Percentiles rank a stretch among this genome's conserved stretches.
phyloP scores from a whole-genome alignment of 2,797 vertebrate species.

The Steatocranus sp. region DNA sequence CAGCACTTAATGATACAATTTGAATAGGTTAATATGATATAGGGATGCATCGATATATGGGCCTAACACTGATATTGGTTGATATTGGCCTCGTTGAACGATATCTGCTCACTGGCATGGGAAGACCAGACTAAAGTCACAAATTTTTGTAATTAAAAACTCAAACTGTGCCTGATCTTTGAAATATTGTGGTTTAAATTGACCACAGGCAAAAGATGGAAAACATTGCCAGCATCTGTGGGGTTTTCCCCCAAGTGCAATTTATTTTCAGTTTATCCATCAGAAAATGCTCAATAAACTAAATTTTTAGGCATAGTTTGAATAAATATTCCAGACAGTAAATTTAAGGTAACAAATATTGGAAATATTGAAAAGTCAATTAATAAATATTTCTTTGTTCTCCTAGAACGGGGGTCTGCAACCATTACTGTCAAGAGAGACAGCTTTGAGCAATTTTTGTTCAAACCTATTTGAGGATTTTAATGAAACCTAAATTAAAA shows the following conservation, averaged over 20 bases:
- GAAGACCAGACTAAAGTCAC: background rate
- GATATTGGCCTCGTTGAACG: background rate
- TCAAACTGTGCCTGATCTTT: background rate
- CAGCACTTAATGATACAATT: constrained; percentile 57
- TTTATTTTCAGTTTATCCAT: background rate
- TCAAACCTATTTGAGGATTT: background rate
- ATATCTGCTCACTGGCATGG: background rate
- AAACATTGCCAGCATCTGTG: background rate
- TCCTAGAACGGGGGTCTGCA: background rate
- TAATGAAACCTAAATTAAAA: background rate
- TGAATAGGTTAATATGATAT: background rate
- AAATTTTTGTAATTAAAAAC: background rate
- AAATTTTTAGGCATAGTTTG: background rate
- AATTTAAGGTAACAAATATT: background rate
- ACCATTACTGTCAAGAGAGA: background rate
- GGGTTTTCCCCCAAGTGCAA: background rate
- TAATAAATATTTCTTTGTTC: background rate
- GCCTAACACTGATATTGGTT: background rate
- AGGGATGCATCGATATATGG: background rate
- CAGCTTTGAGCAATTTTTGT: background rate
- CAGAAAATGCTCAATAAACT: background rate
- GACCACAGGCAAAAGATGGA: background rate
- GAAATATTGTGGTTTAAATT: background rate
- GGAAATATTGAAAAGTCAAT: background rate
- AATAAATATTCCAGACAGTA: background rate